These are phyloP conservation scores for Drosophila athabasca DNA, from an alignment of 1,140 invertebrate genomes.

Conservation along the genomic window DNA sequence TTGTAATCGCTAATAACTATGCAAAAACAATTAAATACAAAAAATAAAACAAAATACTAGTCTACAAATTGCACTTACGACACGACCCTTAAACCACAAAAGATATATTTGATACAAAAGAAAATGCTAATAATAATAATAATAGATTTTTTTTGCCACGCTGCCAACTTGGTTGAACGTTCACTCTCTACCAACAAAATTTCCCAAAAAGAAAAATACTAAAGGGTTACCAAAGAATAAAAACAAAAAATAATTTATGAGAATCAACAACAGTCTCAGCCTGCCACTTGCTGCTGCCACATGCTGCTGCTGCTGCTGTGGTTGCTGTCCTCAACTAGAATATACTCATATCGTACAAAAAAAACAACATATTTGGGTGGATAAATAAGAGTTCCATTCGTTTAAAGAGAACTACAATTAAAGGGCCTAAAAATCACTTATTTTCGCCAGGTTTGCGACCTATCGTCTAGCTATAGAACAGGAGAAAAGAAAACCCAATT, in stretches of 20 bases:
- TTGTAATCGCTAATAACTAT: slow-evolving; percentile 40
- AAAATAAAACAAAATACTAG: slow-evolving; percentile 23
- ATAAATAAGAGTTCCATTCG: slow-evolving; percentile 22
- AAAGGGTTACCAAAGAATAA: slow-evolving; percentile 50
- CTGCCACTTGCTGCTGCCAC: slow-evolving; percentile 32
- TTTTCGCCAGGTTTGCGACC: slow-evolving; percentile 50
- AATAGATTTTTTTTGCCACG: slow-evolving; percentile 40
- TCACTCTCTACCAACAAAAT: slow-evolving; percentile 33
- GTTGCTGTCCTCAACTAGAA: slow-evolving; percentile 76
- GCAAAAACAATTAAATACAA: slow-evolving; percentile 3
- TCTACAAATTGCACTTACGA: slow-evolving; percentile 68
- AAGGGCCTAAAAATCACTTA: slow-evolving; percentile 75
- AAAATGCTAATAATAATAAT: slow-evolving; percentile 21
- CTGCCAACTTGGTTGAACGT: slow-evolving; percentile 60
- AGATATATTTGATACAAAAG: slow-evolving; percentile 14
- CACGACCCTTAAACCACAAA: slow-evolving; percentile 48
- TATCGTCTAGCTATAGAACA: slow-evolving; percentile 43
- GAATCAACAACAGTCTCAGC: slow-evolving; percentile 49
- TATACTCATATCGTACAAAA: slow-evolving; percentile 61
- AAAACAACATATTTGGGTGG: slow-evolving; percentile 14
- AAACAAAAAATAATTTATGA: slow-evolving; percentile 22
- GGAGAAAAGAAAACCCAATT: slow-evolving; percentile 30
- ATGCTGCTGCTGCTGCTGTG: slow-evolving; percentile 37
- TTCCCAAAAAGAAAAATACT: slow-evolving; percentile 54
- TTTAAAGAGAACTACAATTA: slow-evolving; percentile 33